Percentiles rank a stretch among this genome's conserved stretches.
These are phyloP conservation scores for Cyprinus carpio DNA, from an alignment of 2,113 vertebrate species.

Conservation along the genomic window DNA sequence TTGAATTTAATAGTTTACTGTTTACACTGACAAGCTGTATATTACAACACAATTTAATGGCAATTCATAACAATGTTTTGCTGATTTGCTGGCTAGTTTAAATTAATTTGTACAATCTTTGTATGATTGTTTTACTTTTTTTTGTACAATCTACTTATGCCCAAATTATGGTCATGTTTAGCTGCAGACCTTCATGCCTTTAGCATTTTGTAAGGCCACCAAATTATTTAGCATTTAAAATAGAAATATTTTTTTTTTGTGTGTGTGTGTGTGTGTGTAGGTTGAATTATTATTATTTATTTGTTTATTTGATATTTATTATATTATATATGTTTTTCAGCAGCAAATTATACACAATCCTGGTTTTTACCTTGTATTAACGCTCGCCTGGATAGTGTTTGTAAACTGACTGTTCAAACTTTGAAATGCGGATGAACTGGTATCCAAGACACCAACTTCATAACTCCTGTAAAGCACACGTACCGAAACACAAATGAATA, in stretches of 20 bases:
- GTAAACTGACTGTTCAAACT: slow-evolving; percentile 14
- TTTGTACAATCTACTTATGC: not conserved
- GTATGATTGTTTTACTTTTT: too few relatives aligned
- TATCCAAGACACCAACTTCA: not conserved
- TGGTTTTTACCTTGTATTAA: slow-evolving; percentile 44
- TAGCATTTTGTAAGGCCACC: not conserved
- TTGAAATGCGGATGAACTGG: slow-evolving; percentile 23
- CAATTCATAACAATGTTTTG: not conserved
- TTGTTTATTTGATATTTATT: too few relatives aligned
- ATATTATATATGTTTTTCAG: not conserved
- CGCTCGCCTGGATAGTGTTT: slow-evolving; percentile 53
- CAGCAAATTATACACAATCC: not conserved
- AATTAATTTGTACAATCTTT: too few relatives aligned
- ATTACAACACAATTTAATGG: not conserved
- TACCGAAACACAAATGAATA: slow-evolving; percentile 24
- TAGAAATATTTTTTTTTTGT: too few relatives aligned
- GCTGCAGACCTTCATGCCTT: not conserved
- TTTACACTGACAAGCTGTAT: not conserved
- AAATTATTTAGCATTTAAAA: not conserved
- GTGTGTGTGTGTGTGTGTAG: too few relatives aligned
- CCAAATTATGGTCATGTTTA: not conserved
- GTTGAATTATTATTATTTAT: too few relatives aligned
- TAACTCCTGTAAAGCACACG: slow-evolving; percentile 50
- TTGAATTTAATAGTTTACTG: not conserved
- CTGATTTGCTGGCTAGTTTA: too few relatives aligned